Conservation (phyloP, 2,113 vertebrate species). For the Rana temporaria region DNA sequence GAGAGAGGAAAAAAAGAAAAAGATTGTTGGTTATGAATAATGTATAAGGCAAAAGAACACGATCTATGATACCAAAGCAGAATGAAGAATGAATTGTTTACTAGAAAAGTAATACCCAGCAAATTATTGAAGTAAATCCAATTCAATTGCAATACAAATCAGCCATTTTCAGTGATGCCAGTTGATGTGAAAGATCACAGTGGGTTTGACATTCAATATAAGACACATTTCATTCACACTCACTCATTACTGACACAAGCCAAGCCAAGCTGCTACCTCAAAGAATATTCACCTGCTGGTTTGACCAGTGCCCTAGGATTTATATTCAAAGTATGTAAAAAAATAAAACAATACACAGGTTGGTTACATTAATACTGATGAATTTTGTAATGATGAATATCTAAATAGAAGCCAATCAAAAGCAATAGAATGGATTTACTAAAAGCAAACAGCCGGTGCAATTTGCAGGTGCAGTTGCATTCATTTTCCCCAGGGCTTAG, state of each 20-base stretch:
- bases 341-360: too few relatives aligned
- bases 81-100: slow-evolving; percentile 48
- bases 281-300: too few relatives aligned
- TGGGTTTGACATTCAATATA: neutral
- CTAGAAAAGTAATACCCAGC: slow-evolving; percentile 26
- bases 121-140: slow-evolving; percentile 38
- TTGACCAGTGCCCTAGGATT: too few relatives aligned
- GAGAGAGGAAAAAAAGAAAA: neutral
- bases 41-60: slow-evolving; percentile 28
- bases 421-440: too few relatives aligned
- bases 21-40: slow-evolving; percentile 10
- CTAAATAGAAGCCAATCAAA: too few relatives aligned
- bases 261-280: neutral
- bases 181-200: slow-evolving; percentile 5
- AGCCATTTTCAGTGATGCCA: neutral
- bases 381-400: too few relatives aligned
- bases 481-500: too few relatives aligned
- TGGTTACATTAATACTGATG: too few relatives aligned
- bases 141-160: slow-evolving; percentile 26
- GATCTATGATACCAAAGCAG: slow-evolving; percentile 14
- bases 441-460: too few relatives aligned
- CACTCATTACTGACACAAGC: neutral
- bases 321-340: too few relatives aligned
- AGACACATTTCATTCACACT: slow-evolving; percentile 9
- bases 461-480: too few relatives aligned